Conservation (phyloP, 1,140 invertebrate genomes). For the Camponotus vicinus region DNA sequence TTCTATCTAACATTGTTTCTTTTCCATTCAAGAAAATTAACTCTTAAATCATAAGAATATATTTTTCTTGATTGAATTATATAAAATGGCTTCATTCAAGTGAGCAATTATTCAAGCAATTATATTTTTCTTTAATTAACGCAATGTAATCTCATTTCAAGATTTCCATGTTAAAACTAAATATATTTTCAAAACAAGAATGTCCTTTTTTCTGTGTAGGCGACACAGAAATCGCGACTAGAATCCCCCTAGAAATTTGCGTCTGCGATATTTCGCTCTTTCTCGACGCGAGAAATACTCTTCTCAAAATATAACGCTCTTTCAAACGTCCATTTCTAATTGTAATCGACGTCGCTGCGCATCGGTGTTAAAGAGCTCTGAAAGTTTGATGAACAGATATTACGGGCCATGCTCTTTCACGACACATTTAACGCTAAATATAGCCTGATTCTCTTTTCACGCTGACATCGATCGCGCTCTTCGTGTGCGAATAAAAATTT, state of each 20-base stretch:
- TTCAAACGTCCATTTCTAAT: not conserved
- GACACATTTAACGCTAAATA: conserved; percentile 20
- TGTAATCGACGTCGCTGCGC: not conserved
- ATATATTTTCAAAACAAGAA: too few species aligned
- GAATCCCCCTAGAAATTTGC: conserved; percentile 1
- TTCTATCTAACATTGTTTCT: too few species aligned
- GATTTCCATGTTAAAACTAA: too few species aligned
- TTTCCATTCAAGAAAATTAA: too few species aligned
- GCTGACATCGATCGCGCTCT: conserved; percentile 23
- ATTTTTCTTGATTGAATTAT: too few species aligned
- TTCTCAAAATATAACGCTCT: not conserved
- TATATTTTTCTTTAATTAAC: too few species aligned
- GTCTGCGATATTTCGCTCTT: not conserved
- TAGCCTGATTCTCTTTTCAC: conserved; percentile 3
- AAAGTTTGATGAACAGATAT: conserved; percentile 33
- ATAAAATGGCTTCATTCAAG: too few species aligned
- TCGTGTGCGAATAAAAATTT: not conserved
- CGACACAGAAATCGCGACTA: not conserved
- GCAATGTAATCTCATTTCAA: too few species aligned
- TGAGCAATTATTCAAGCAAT: too few species aligned
- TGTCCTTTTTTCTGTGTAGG: too few species aligned
- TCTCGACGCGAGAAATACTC: not conserved
- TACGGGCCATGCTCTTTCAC: not conserved
- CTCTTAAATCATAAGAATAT: too few species aligned
- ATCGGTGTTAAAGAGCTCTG: conserved; percentile 15